Conservation (phyloP, 2,797 vertebrate genomes). For the Pelochelys cantorii region DNA sequence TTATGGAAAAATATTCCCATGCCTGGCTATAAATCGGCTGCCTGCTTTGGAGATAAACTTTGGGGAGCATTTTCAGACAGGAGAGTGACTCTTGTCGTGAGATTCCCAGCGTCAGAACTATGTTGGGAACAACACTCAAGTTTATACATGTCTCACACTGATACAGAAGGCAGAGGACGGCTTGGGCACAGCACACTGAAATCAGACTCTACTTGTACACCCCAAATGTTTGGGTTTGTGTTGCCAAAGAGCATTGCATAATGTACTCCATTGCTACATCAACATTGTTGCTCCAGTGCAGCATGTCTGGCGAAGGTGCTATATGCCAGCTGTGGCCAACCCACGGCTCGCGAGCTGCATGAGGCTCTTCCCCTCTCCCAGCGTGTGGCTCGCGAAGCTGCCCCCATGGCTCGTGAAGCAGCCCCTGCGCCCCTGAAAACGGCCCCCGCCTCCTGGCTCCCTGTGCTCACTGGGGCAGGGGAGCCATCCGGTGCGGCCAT, state of each 20-base stretch:
- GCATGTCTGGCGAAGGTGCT: too few relatives aligned
- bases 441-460: too few relatives aligned
- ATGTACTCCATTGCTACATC: too few relatives aligned
- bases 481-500: too few relatives aligned
- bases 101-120: not conserved
- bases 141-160: not conserved
- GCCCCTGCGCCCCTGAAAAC: too few relatives aligned
- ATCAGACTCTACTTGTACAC: not conserved
- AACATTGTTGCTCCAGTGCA: too few relatives aligned
- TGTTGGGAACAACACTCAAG: not conserved
- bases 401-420: too few relatives aligned
- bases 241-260: not conserved
- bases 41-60: not conserved
- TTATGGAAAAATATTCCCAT: not conserved
- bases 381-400: too few relatives aligned
- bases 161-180: not conserved
- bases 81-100: not conserved
- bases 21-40: not conserved
- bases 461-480: too few relatives aligned
- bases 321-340: too few relatives aligned
- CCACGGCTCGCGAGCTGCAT: too few relatives aligned
- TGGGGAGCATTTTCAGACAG: not conserved
- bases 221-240: not conserved
- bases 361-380: too few relatives aligned
- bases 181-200: not conserved